Percentiles rank a stretch among this genome's conserved stretches.
phyloP scores from a whole-genome alignment of 2,797 vertebrate genomes.

The Hylomyscus alleni region DNA sequence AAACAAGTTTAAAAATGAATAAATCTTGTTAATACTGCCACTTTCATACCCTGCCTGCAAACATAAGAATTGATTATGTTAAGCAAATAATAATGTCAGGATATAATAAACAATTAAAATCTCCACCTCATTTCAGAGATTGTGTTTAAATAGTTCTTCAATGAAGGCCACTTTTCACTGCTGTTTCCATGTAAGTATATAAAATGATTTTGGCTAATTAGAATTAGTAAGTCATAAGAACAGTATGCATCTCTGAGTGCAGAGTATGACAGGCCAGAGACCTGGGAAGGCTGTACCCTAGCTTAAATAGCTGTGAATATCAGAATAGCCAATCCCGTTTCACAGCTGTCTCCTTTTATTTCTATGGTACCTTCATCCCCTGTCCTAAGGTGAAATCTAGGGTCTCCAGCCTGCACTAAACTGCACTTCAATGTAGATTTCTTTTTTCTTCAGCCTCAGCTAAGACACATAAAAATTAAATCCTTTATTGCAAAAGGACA shows the following conservation, averaged over 20 bases:
- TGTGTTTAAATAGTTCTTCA: background rate
- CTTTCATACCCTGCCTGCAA: background rate
- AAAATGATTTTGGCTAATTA: constrained; percentile 20
- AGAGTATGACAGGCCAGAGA: background rate
- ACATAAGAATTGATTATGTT: background rate
- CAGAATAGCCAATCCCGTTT: background rate
- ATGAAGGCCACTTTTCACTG: background rate
- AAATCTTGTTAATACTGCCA: background rate
- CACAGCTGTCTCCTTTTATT: background rate
- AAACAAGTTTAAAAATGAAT: background rate
- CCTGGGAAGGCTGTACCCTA: background rate
- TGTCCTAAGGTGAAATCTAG: background rate
- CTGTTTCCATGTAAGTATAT: background rate
- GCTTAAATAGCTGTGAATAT: background rate
- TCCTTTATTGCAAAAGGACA: background rate
- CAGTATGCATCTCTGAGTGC: background rate
- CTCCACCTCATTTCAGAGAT: background rate
- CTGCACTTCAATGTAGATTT: too few relatives aligned
- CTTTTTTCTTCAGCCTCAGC: background rate
- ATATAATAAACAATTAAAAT: background rate
- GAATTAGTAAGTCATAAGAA: background rate
- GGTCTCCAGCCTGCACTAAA: background rate
- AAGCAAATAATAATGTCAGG: constrained; percentile 22
- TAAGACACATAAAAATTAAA: background rate
- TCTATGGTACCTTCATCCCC: background rate